Conservation (phyloP, 2,113 vertebrate genomes). For the Rissa tridactyla region DNA sequence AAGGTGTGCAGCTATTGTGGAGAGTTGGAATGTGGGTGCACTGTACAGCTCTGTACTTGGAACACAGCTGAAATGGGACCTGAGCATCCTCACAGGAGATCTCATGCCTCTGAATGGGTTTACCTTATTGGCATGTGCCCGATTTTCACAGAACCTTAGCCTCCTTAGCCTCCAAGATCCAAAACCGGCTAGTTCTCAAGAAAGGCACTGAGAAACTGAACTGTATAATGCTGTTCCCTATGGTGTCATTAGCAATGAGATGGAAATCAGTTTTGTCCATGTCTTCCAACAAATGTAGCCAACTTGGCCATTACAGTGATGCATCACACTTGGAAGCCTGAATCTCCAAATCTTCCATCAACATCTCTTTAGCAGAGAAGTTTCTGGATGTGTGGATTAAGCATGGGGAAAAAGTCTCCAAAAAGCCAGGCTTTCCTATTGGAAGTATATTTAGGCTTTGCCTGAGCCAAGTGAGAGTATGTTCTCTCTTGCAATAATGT, state of each 20-base stretch:
- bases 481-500: no score
- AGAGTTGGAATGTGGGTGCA: neutral
- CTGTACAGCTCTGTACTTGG: neutral
- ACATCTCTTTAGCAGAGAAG: neutral
- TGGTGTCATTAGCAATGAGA: accelerated
- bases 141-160: no score
- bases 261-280: neutral
- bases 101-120: neutral
- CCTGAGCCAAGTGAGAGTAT: no score
- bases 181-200: neutral
- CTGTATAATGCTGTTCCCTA: neutral
- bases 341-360: neutral
- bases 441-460: no score
- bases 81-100: neutral
- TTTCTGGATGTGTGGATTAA: neutral
- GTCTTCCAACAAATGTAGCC: neutral
- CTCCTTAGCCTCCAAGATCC: no score
- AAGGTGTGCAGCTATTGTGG: neutral
- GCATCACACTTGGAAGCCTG: neutral
- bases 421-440: no score
- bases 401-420: no score
- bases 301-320: neutral
- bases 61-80: neutral
- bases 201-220: neutral
- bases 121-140: no score